phyloP scores from a whole-genome alignment of 2,888 invertebrate genomes.

The Lysandra bellargus region DNA sequence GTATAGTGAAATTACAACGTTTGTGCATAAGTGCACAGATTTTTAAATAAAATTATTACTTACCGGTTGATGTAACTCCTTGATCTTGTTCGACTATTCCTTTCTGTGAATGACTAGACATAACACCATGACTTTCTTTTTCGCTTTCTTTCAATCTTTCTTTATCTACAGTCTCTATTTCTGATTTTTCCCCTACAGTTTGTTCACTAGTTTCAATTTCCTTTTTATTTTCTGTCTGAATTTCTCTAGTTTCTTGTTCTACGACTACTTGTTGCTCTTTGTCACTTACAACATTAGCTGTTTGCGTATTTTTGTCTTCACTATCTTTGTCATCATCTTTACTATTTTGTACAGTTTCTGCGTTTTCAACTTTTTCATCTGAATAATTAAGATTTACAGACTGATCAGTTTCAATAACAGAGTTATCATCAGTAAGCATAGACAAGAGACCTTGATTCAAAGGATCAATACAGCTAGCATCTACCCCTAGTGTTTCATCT shows the following conservation, averaged over 20 bases:
- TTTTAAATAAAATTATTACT: background rate
- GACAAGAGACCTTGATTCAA: conserved; percentile 60
- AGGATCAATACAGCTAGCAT: conserved; percentile 47
- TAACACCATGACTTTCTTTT: background rate
- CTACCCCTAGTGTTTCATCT: conserved; percentile 30
- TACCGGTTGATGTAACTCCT: background rate
- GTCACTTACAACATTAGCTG: background rate
- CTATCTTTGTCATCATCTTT: background rate
- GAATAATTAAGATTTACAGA: conserved; percentile 60
- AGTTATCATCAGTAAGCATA: conserved; percentile 69
- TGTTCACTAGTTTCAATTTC: background rate
- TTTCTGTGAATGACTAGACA: background rate
- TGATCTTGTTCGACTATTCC: background rate
- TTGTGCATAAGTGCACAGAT: too few species aligned
- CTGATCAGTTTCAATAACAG: conserved; percentile 53
- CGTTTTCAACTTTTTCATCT: conserved; percentile 46
- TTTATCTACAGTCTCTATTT: background rate
- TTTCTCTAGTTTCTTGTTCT: conserved; percentile 8
- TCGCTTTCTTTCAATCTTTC: background rate
- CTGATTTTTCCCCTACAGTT: background rate
- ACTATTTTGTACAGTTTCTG: conserved; percentile 32
- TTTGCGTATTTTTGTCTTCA: background rate
- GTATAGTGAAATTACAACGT: background rate
- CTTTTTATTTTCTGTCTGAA: background rate
- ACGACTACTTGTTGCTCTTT: background rate